Evolutionary conservation across 2,113 vertebrate species (phyloP).

Genomic region (Lates calcarifer): DNA sequence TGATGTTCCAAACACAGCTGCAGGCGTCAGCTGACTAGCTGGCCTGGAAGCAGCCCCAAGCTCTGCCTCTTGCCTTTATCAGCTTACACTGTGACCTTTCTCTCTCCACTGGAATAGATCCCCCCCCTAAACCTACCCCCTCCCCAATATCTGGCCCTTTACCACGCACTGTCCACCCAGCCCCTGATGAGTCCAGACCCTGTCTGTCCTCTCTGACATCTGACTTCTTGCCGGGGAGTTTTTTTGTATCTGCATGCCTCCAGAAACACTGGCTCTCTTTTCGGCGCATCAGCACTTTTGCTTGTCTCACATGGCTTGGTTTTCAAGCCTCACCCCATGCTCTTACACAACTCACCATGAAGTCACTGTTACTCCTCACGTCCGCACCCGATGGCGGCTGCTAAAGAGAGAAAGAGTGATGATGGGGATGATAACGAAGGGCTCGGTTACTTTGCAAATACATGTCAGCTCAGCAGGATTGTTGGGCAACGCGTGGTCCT

Average conservation of each 20-base stretch:
- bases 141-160: constrained; percentile 35
- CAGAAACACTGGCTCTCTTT: constrained; percentile 69
- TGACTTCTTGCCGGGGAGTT: constrained; percentile 58
- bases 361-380: constrained; percentile 72
- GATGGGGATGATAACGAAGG: constrained; percentile 41
- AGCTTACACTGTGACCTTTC: constrained; percentile 87
- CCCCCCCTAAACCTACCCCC: constrained; percentile 16
- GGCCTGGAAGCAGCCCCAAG: constrained; percentile 81
- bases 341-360: constrained; percentile 76
- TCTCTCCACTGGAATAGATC: constrained; percentile 80
- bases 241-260: constrained; percentile 57
- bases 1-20: constrained; percentile 88
- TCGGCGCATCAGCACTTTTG: constrained; percentile 77
- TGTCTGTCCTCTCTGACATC: constrained; percentile 61
- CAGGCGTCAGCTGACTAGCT: constrained; percentile 85
- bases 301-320: constrained; percentile 70
- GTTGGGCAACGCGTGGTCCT: background rate
- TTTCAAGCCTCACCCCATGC: constrained; percentile 68
- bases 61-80: constrained; percentile 83
- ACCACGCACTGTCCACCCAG: constrained; percentile 49
- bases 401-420: constrained; percentile 44
- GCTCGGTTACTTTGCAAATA: constrained; percentile 51
- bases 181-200: constrained; percentile 16
- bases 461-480: constrained; percentile 44
- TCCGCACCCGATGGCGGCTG: constrained; percentile 60